These are phyloP conservation scores for Ptychadena robeensis DNA, from an alignment of 2,797 vertebrate species.

Conservation along the genomic window DNA sequence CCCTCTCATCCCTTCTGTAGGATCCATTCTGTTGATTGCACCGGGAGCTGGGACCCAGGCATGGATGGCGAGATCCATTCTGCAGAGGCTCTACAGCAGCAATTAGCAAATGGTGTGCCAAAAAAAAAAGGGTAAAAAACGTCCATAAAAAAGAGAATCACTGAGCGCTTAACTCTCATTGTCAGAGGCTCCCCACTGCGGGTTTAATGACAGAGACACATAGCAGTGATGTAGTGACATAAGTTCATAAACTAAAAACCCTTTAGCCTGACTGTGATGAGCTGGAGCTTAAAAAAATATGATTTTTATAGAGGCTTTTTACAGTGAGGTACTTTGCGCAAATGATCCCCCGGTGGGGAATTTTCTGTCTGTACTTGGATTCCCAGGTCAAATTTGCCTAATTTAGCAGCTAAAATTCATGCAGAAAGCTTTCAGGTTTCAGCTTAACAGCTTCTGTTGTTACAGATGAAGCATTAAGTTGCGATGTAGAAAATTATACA, in stretches of 20 bases:
- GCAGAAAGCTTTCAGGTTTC: constrained; percentile 59
- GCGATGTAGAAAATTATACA: constrained; percentile 58
- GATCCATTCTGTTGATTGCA: constrained; percentile 53
- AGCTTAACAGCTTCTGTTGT: constrained; percentile 59
- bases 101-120: constrained; percentile 72
- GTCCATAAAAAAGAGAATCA: constrained; percentile 66
- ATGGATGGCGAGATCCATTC: constrained; percentile 51
- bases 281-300: constrained; percentile 54
- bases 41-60: constrained; percentile 54
- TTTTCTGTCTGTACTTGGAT: constrained; percentile 61
- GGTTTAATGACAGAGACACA: constrained; percentile 72
- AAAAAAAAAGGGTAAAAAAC: constrained; percentile 71
- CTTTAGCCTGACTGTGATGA: constrained; percentile 55
- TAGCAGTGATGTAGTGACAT: constrained; percentile 67
- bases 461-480: constrained; percentile 63
- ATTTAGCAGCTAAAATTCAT: constrained; percentile 61
- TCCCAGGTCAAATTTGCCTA: constrained; percentile 63
- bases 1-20: background rate
- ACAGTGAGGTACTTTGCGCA: constrained; percentile 59
- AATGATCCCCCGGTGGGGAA: constrained; percentile 52
- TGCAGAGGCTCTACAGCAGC: constrained; percentile 56
- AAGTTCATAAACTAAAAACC: constrained; percentile 62
- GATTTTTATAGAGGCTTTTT: constrained; percentile 60
- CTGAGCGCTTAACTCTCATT: constrained; percentile 68
- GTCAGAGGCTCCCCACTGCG: constrained; percentile 68